Evolutionary conservation across 2,888 invertebrate species (phyloP), one percentile per base, ranked within the genome.

Genomic region (Thera obeliscata): DNA sequence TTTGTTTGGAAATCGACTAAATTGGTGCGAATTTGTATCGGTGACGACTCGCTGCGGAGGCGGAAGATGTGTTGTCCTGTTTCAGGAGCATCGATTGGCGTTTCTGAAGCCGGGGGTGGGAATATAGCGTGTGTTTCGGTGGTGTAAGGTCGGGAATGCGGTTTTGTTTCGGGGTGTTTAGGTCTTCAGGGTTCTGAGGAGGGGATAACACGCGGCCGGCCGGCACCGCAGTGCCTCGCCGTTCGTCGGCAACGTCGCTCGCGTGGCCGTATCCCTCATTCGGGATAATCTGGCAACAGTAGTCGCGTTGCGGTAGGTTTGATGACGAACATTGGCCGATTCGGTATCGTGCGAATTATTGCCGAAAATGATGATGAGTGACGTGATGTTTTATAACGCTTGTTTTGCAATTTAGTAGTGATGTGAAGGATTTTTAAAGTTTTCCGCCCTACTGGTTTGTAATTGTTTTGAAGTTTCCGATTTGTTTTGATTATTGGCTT

Each of bases 71-170:
- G 88, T 88, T 88, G 89, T 90, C 90, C 90, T 90, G 90, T 89
- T 90, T 84, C 89, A 87, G 88, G 86, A 87, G 82, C 92, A 93
- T 93, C 93, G 93, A 93, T 93, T 93, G 88, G 90, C 82, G 84
- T 85, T 82, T 78, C 77, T 66, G 50, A 63, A 33, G 60, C 59
- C 7, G 38, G 22, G 11, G 56, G 55, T 36, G 35, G 65, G 68
- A 87, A 76, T 78, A 61, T 75, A 62, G 67, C 49, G 79, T 76
- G 75, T 87, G 67, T 65, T 55, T 71, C 75, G 76, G 77, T 79
- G 76, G 75, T 74, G 76, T 81, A 76, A 73, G 76, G 77, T 74
- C 76, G 64, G 60, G 58, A 65, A 70, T 64, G 64, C 71, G 73
- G 61, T 68, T 68, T 73, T 80, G 77, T 82, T 85, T 82, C 87